These are phyloP conservation scores for Valencia hispanica DNA, from an alignment of 2,797 vertebrate genomes.

Conservation along the genomic window DNA sequence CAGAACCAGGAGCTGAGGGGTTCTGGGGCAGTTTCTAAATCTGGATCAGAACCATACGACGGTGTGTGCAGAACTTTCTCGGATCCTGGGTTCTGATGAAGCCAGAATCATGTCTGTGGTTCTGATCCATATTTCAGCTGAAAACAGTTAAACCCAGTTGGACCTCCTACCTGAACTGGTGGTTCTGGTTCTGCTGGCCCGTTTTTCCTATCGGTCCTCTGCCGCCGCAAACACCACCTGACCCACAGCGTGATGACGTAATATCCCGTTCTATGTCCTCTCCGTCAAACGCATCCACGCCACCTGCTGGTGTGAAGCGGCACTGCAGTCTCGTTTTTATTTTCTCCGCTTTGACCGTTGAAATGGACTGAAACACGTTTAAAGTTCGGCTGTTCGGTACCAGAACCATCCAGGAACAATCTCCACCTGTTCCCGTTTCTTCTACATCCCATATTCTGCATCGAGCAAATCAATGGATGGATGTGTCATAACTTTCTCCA, in stretches of 20 bases:
- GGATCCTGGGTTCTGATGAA: no score
- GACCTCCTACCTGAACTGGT: neutral
- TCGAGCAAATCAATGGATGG: no score
- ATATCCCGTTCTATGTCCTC: neutral
- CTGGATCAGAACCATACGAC: neutral
- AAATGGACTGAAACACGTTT: neutral
- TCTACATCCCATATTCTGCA: constrained; percentile 1
- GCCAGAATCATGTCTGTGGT: neutral
- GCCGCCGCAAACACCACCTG: neutral
- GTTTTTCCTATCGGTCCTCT: neutral
- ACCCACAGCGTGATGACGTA: neutral
- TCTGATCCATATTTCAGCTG: neutral
- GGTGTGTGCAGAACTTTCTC: neutral
- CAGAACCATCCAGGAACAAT: neutral
- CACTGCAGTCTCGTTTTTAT: neutral
- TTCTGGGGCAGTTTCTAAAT: neutral
- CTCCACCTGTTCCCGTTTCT: neutral
- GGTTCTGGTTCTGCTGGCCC: neutral
- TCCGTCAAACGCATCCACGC: neutral
- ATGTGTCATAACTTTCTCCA: no score
- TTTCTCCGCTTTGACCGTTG: neutral
- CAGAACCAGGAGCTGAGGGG: neutral
- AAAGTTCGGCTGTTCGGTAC: neutral
- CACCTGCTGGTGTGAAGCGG: neutral
- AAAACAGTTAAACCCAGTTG: neutral